phyloP scores from a whole-genome alignment of 2,797 vertebrate species.

The Chelon auratus region DNA sequence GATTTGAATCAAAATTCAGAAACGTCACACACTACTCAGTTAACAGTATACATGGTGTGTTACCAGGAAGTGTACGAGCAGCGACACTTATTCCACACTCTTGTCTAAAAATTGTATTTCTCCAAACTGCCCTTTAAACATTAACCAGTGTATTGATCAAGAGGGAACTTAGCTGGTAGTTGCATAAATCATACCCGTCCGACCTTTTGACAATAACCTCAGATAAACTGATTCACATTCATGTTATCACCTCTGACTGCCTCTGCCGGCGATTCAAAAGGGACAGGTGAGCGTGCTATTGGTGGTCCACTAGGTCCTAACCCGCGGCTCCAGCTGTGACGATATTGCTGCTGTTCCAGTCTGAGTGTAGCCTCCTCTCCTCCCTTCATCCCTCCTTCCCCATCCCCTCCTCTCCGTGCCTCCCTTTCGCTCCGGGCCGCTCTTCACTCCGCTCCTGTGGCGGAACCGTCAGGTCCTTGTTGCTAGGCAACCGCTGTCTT shows the following conservation, averaged over 20 bases:
- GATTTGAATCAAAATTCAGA: too few relatives aligned
- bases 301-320: constrained; percentile 62
- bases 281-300: constrained; percentile 58
- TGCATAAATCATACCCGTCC: neutral
- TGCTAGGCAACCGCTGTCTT: constrained; percentile 86
- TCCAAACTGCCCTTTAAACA: neutral
- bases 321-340: constrained; percentile 61
- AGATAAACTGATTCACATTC: constrained; percentile 61
- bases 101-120: neutral
- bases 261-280: constrained; percentile 42
- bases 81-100: too few relatives aligned
- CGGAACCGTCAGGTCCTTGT: constrained; percentile 83
- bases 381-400: neutral
- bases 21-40: too few relatives aligned
- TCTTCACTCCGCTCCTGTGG: constrained; percentile 77
- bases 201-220: constrained; percentile 24
- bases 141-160: neutral
- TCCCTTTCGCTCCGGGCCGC: constrained; percentile 57
- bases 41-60: neutral
- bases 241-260: constrained; percentile 37
- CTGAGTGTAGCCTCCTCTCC: constrained; percentile 38
- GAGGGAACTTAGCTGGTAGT: neutral
- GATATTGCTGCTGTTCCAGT: constrained; percentile 61
- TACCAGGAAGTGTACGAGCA: too few relatives aligned
- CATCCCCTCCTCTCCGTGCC: constrained; percentile 5